Base-by-base conservation (phyloP, 2,113 vertebrate species). In the Anhinga rufa region DNA sequence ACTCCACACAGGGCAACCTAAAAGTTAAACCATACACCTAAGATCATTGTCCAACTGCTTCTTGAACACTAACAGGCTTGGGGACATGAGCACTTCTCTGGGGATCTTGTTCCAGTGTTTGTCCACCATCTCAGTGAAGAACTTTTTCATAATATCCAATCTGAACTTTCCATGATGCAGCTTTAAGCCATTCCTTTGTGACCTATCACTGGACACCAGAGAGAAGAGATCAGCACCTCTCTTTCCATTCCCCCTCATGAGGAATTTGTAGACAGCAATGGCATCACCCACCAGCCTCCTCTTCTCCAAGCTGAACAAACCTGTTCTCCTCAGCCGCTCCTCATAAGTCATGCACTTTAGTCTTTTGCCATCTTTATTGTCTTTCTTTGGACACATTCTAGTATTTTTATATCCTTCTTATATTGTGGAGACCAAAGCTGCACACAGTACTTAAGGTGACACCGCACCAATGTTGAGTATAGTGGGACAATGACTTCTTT, bases 391-490 rank as follows among this genome's bases (percentile, higher is more conserved):
- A 68, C 11, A 61, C 10, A 20, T 2, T 52, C 6, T 36, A 40
- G 25, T 13, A 29, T 65, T 79, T 87, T 87, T 44, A 17, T 75
- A 75, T 49, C 17, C 10, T 74, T 74, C 12, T 66, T 61, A 29
- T 9, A 34, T 26, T 51, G 28, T 49, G 15, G 20, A 42, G n/a
- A 66, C 12, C 12, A 75, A 82, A 82, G 51, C 26, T 36, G 32
- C 36, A 58, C 14, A 52, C 28, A 52, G 6, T 25, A 36, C 9
- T 70, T 21, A 70, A 40, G 17, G 17, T 31, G 28, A 60, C 2
- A 6, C 8, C 2, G 0, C 26, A 79, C 3, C 12, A 69, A 1
- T 6, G 3, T 4, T 48, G 36, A 32, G 17, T 32, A 20, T 14
- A 48, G 44, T 38, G 32, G 31, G 44, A 68, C 26, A 57, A 58